phyloP scores from a whole-genome alignment of 2,797 vertebrate genomes.

The Masticophis lateralis region DNA sequence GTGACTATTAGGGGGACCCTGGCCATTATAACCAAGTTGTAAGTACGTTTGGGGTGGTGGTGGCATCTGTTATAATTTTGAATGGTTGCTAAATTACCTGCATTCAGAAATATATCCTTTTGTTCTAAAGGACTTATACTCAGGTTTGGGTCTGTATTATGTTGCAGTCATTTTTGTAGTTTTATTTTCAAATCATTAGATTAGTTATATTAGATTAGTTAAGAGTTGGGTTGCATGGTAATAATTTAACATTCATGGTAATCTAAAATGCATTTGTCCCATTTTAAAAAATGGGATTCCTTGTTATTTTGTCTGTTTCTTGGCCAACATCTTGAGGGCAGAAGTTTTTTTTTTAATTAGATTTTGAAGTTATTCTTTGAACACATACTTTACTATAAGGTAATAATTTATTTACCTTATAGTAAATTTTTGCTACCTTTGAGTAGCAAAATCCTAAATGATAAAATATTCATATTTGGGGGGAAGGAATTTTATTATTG shows the following conservation, averaged over 20 bases:
- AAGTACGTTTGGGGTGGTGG: neutral
- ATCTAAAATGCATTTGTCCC: neutral
- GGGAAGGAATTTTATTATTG: neutral
- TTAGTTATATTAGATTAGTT: neutral
- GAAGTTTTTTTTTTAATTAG: neutral
- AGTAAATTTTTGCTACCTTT: neutral
- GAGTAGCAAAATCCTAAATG: neutral
- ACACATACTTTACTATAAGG: neutral
- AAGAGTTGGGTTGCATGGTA: neutral
- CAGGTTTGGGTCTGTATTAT: neutral
- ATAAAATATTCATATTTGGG: neutral
- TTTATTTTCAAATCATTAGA: neutral
- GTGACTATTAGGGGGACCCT: neutral
- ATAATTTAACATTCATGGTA: neutral
- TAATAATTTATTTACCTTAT: neutral
- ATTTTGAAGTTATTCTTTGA: conserved; percentile 1
- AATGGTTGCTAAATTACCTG: neutral
- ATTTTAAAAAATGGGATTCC: neutral
- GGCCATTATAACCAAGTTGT: neutral
- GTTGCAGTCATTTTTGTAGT: neutral
- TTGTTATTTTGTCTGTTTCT: neutral
- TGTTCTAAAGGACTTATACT: neutral
- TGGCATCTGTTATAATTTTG: neutral
- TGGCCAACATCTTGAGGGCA: neutral
- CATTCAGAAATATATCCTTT: neutral